Evolutionary conservation across 2,797 vertebrate species (phyloP), one percentile per base, ranked within the genome.

Genomic region (Rhinichthys osculus): DNA sequence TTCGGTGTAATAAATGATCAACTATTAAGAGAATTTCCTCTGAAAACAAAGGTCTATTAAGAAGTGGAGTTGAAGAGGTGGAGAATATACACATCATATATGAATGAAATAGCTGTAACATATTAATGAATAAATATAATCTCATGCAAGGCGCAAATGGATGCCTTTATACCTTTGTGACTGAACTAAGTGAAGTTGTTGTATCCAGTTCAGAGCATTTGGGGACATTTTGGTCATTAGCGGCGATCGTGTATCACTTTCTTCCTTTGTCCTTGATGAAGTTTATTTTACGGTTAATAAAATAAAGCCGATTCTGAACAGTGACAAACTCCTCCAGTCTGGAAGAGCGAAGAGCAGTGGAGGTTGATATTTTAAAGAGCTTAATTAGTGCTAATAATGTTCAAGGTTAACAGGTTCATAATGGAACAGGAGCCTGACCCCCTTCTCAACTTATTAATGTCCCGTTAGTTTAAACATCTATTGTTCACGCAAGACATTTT

Each of bases 261-360:
- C 21, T 57, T 8, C 59, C 47, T 52, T 73, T 21, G 27, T 87
- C 35, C 81, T 80, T 84, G 71, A 81, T 35, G 78, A 88, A 85
- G 88, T 87, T 87, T 87, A 66, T 91, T 92, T 92, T 88, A 90
- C 89, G 86, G 86, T 92, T 93, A 92, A 92, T 94, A 89, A 92
- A 93, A 87, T 86, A 50, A 85, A 90, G 84, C 88, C 89, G 87
- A 87, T 89, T 92, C 92, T 88, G 86, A 91, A 85, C 87, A 66
- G 91, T 67, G 93, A 93, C 92, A 88, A 91, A 95, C 93, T 92
- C 91, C 91, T 90, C 88, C 90, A 87, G 81, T 90, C 86, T 89
- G 79, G 84, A 91, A 90, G 84, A 79, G 82, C 66, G 88, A 91
- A 88, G 89, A 92, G 92, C 88, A 90, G 47, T 77, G 30, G 47